Percentiles rank a stretch among this genome's conserved stretches.
Evolutionary conservation across 1,140 invertebrate genomes (phyloP).

Genomic region (Lerema accius): DNA sequence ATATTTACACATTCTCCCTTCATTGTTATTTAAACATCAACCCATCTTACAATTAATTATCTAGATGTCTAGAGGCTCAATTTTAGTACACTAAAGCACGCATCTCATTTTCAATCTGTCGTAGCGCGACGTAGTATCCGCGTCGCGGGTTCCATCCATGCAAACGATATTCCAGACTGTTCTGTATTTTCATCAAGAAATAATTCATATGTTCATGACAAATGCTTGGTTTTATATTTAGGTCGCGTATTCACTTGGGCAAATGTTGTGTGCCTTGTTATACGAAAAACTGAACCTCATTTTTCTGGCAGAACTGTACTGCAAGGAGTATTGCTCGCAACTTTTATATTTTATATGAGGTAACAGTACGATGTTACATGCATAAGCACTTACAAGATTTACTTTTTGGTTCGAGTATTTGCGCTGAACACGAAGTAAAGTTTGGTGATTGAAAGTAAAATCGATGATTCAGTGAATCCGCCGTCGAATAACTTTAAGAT

Average conservation of each 20-base stretch:
- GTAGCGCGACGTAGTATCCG: slow-evolving; percentile 4
- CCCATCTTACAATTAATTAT: too few species aligned
- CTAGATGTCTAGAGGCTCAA: too few species aligned
- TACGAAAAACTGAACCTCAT: slow-evolving; percentile 6
- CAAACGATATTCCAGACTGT: not conserved
- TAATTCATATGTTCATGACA: slow-evolving; percentile 25
- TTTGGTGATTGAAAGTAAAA: not conserved
- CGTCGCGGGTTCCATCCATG: not conserved
- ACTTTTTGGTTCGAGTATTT: not conserved
- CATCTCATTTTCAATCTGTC: not conserved
- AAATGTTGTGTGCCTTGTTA: slow-evolving; percentile 24
- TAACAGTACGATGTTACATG: slow-evolving; percentile 12
- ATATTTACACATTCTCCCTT: too few species aligned
- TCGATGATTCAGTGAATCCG: too few species aligned
- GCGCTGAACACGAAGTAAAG: not conserved
- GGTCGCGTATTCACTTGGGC: slow-evolving; percentile 27
- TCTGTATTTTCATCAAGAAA: slow-evolving; percentile 17
- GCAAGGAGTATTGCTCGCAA: slow-evolving; percentile 19
- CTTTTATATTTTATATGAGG: slow-evolving; percentile 15
- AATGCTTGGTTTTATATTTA: slow-evolving; percentile 29
- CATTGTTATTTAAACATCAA: too few species aligned
- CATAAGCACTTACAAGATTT: slow-evolving; percentile 2
- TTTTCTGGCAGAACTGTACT: slow-evolving; percentile 1
- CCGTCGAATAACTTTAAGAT: too few species aligned
- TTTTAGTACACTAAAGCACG: too few species aligned